Conservation (phyloP, 2,113 vertebrate genomes). For the Athene noctua region DNA sequence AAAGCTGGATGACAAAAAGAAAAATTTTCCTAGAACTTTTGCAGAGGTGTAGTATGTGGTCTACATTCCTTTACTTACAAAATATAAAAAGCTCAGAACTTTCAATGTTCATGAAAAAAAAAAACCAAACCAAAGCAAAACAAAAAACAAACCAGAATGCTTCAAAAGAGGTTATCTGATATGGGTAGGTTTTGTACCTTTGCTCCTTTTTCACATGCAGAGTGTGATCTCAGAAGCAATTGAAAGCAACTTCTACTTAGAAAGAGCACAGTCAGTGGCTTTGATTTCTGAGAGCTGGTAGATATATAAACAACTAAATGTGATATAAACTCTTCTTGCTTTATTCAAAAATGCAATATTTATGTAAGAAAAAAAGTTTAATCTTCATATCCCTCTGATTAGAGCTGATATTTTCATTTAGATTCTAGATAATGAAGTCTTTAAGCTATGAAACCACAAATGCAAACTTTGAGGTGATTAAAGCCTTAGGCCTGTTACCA, state of each 20-base stretch:
- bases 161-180: not conserved
- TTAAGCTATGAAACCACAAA: conserved; percentile 14
- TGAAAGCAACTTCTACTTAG: not conserved
- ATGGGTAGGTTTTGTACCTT: not conserved
- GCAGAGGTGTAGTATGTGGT: not conserved
- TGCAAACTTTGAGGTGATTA: conserved; percentile 7
- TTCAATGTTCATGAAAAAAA: not conserved
- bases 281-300: not conserved
- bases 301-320: not conserved
- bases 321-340: not conserved
- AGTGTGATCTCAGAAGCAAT: not conserved
- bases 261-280: rapidly evolving
- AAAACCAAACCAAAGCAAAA: not conserved
- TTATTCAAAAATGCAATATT: not conserved
- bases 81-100: not conserved
- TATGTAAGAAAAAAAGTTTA: not conserved
- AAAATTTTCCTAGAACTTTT: not conserved
- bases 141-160: not conserved
- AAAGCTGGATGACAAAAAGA: not conserved
- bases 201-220: not conserved
- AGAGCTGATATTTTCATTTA: conserved; percentile 12
- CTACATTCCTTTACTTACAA: not conserved
- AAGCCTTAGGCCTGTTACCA: not conserved
- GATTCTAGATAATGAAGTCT: not conserved
- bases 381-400: not conserved